phyloP scores from a whole-genome alignment of 2,113 vertebrate species.

The Rhabdomys dilectus region DNA sequence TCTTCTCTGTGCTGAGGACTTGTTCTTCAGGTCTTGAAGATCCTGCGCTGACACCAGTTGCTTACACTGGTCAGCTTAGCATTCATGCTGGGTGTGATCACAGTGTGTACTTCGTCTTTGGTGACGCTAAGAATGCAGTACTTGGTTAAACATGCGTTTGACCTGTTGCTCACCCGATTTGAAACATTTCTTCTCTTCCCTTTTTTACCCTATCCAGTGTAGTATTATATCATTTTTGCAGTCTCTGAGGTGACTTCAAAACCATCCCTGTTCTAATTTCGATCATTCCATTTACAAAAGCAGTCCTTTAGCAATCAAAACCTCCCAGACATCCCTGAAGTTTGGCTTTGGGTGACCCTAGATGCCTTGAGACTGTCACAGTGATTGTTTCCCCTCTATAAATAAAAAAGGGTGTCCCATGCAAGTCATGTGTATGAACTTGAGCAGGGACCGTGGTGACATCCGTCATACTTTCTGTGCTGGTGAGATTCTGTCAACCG shows the following conservation, averaged over 20 bases:
- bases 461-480: not conserved
- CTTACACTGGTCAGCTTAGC: not conserved
- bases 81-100: conserved; percentile 13
- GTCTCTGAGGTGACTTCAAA: not conserved
- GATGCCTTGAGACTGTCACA: not conserved
- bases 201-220: not conserved
- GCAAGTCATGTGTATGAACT: not conserved
- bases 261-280: not conserved
- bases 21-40: too few species aligned
- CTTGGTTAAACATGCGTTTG: not conserved
- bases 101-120: not conserved
- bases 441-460: not conserved
- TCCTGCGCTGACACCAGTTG: too few species aligned
- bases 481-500: not conserved
- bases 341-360: conserved; percentile 12
- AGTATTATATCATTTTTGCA: not conserved
- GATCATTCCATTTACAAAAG: not conserved
- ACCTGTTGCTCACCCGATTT: not conserved
- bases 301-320: not conserved
- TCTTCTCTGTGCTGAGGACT: too few species aligned
- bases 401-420: not conserved
- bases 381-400: not conserved
- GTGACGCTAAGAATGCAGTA: not conserved
- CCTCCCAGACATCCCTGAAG: not conserved
- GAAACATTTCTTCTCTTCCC: not conserved